Base-by-base conservation (phyloP, 2,113 vertebrate species). In the Australoheros scitulus region DNA sequence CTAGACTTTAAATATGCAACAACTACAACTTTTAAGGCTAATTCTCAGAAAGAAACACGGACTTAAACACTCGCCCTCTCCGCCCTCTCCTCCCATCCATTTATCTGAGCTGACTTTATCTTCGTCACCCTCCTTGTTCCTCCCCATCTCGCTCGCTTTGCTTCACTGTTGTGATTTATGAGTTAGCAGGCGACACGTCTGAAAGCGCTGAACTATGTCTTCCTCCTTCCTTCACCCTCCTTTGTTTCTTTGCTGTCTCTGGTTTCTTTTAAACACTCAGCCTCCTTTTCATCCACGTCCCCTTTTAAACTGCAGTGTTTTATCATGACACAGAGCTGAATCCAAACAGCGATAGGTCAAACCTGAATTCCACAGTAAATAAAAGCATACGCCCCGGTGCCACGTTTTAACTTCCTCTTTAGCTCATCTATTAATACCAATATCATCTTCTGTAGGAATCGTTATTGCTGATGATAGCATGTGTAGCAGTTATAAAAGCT, bases 161-260 rank as follows among this genome's bases (percentile, higher is more conserved):
- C 68, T 83, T 70, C 83, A 78, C 65, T 75, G 38, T 2, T 6
- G 38, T 89, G 88, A 89, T 79, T 84, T 18, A 87, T 81, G 57
- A n/a, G 7, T 63, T 64, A 59, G 80, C 11, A 22, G 82, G 59
- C 77, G 55, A 82, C 75, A 41, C n/a, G 76, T 82, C 83, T 80
- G 77, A 3, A 77, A 79, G 65, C 55, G 75, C 20, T 85, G 86
- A 92, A 76, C 74, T 41, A 52, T 58, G 61, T 79, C 90, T 83
- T 92, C 87, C 80, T 85, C 84, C 76, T 81, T 36, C 26, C 78
- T 47, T 81, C 61, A 72, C 41, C 81, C 26, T 52, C 41, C 24
- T 68, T n/a, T 60, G 60, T 61, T 47, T 22, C 47, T 0, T 60
- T 1, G 3, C 59, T 57, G 34, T 29, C 6, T 56, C 50, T 77